A percentile compares a stretch with the other conserved stretches of the same genome.
Conservation (phyloP, 2,113 vertebrate genomes). For the Erpornis zantholeuca region DNA sequence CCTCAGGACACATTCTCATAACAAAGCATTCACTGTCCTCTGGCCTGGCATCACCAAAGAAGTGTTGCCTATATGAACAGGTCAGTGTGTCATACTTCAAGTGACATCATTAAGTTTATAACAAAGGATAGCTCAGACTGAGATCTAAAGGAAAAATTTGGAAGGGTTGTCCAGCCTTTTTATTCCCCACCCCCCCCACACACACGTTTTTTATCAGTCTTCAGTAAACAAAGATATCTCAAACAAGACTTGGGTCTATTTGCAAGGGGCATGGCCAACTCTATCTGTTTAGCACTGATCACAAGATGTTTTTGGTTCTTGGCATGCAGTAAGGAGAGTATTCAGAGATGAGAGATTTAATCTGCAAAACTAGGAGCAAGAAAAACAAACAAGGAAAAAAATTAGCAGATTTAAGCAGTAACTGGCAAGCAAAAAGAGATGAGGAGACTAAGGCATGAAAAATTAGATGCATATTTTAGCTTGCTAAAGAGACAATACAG, state of each 20-base stretch:
- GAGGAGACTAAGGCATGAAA: not conserved
- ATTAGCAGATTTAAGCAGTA: not conserved
- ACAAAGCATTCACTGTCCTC: not conserved
- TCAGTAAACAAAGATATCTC: not conserved
- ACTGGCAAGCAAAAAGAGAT: not conserved
- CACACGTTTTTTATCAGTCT: not conserved
- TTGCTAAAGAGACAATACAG: not conserved
- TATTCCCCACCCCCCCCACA: not conserved
- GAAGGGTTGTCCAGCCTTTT: not conserved
- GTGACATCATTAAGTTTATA: not conserved
- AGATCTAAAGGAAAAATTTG: not conserved
- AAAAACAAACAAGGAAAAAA: not conserved
- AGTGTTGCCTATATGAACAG: not conserved
- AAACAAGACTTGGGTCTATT: not conserved
- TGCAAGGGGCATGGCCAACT: not conserved
- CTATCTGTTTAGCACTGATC: not conserved
- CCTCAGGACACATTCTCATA: not conserved
- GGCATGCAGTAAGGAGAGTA: not conserved
- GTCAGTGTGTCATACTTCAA: not conserved
- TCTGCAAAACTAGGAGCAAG: not conserved
- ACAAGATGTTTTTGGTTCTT: not conserved
- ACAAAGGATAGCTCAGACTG: not conserved
- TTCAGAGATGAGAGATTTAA: not conserved
- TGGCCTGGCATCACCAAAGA: not conserved
- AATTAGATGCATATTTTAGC: not conserved